Percentiles rank a stretch among this genome's conserved stretches.
Evolutionary conservation across 2,797 vertebrate genomes (phyloP).

Genomic region (Betta splendens): DNA sequence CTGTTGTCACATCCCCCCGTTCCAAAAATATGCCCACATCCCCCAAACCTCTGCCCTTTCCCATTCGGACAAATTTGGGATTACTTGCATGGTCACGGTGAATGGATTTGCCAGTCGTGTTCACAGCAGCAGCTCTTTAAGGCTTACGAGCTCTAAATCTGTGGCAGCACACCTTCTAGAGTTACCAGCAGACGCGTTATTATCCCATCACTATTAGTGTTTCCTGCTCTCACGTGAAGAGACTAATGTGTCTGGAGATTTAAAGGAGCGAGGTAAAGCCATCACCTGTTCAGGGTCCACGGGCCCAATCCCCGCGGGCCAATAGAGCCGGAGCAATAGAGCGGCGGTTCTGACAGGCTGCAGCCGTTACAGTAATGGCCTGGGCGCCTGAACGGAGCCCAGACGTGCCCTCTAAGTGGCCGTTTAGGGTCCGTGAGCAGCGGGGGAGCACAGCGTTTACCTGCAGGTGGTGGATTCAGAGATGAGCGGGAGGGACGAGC

Average conservation of each 20-base stretch:
- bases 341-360: slow-evolving; percentile 13
- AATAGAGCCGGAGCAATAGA: slow-evolving; percentile 22
- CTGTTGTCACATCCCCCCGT: slow-evolving; percentile 48
- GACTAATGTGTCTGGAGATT: slow-evolving; percentile 67
- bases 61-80: slow-evolving; percentile 77
- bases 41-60: slow-evolving; percentile 48
- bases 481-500: slow-evolving; percentile 80
- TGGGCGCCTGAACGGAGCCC: slow-evolving; percentile 17
- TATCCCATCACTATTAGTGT: slow-evolving; percentile 64
- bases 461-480: slow-evolving; percentile 88
- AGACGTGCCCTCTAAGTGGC: not conserved
- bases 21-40: slow-evolving; percentile 34
- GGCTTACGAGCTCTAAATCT: slow-evolving; percentile 59
- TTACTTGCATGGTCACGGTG: slow-evolving; percentile 59
- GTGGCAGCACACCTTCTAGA: slow-evolving; percentile 59
- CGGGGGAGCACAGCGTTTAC: slow-evolving; percentile 69
- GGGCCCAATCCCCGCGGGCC: slow-evolving; percentile 14
- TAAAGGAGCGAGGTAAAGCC: slow-evolving; percentile 57
- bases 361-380: slow-evolving; percentile 31
- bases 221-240: slow-evolving; percentile 60
- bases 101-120: slow-evolving; percentile 70
- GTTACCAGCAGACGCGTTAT: slow-evolving; percentile 60
- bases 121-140: slow-evolving; percentile 52
- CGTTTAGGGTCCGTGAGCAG: not conserved
- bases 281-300: slow-evolving; percentile 38